Conservation (phyloP, 1,140 invertebrate species). For the Polyergus mexicanus region DNA sequence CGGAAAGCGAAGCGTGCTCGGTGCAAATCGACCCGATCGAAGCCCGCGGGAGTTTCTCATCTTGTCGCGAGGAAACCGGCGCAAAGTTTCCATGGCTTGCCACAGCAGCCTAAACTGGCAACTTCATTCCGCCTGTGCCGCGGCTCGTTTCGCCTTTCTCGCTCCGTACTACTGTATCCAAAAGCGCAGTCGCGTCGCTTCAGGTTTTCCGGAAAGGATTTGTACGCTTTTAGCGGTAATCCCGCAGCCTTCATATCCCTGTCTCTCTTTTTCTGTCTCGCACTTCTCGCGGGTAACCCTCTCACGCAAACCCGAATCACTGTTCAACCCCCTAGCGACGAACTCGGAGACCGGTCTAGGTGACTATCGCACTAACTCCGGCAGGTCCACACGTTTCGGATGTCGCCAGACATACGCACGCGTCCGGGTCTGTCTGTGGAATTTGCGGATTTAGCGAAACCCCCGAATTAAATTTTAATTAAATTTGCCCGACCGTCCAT, state of each 20-base stretch:
- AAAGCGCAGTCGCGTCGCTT: constrained; percentile 51
- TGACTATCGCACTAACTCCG: constrained; percentile 21
- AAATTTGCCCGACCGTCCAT: constrained; percentile 72
- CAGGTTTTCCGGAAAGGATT: constrained; percentile 76
- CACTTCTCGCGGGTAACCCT: constrained; percentile 38
- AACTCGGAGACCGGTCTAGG: neutral
- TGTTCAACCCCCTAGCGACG: constrained; percentile 66
- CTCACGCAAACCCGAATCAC: constrained; percentile 70
- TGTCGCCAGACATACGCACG: constrained; percentile 62
- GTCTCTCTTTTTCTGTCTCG: constrained; percentile 34
- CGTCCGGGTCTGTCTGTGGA: constrained; percentile 61
- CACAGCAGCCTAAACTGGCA: constrained; percentile 70
- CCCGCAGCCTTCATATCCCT: constrained; percentile 62
- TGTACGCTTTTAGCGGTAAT: constrained; percentile 83
- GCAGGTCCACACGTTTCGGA: constrained; percentile 13
- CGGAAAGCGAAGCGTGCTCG: neutral
- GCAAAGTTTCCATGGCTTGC: constrained; percentile 75
- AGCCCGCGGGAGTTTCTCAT: constrained; percentile 65
- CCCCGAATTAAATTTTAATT: constrained; percentile 83
- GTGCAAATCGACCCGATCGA: constrained; percentile 38
- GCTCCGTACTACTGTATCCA: neutral
- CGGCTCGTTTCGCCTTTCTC: constrained; percentile 52
- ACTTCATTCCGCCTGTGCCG: constrained; percentile 66
- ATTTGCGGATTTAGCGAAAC: constrained; percentile 81
- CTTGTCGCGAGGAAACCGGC: constrained; percentile 43